phyloP scores from a whole-genome alignment of 1,140 invertebrate species.

The Nephotettix cincticeps region DNA sequence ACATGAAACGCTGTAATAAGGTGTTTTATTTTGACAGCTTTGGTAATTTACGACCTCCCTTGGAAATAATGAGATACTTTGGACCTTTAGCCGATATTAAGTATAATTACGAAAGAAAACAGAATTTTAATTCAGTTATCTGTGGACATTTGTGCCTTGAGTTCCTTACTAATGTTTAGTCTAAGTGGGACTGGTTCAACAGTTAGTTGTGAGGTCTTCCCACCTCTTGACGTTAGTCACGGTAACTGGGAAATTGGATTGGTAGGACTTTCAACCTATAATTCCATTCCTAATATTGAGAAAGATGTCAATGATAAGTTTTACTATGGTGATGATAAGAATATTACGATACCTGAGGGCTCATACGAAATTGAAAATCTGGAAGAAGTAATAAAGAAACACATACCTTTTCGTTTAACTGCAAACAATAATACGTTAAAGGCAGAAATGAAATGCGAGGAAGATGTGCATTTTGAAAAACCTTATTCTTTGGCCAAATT shows the following conservation, averaged over 20 bases:
- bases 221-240: neutral
- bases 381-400: slow-evolving; percentile 33
- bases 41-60: slow-evolving; percentile 1
- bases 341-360: neutral
- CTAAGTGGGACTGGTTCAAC: neutral
- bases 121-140: neutral
- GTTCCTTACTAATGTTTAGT: neutral
- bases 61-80: neutral
- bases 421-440: slow-evolving; percentile 7
- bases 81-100: neutral
- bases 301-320: neutral
- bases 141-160: slow-evolving; percentile 18
- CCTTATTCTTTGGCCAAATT: no score
- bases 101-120: neutral
- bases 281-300: slow-evolving; percentile 20
- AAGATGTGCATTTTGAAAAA: neutral
- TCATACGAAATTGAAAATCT: slow-evolving; percentile 8
- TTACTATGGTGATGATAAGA: slow-evolving; percentile 15
- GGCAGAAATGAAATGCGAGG: neutral
- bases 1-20: slow-evolving; percentile 36
- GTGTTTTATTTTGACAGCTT: slow-evolving; percentile 11
- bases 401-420: slow-evolving; percentile 15
- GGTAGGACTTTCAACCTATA: neutral
- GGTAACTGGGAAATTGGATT: neutral
- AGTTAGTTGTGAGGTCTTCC: slow-evolving; percentile 1